These are phyloP conservation scores for Microcaecilia unicolor DNA, from an alignment of 2,797 vertebrate species.

Conservation along the genomic window DNA sequence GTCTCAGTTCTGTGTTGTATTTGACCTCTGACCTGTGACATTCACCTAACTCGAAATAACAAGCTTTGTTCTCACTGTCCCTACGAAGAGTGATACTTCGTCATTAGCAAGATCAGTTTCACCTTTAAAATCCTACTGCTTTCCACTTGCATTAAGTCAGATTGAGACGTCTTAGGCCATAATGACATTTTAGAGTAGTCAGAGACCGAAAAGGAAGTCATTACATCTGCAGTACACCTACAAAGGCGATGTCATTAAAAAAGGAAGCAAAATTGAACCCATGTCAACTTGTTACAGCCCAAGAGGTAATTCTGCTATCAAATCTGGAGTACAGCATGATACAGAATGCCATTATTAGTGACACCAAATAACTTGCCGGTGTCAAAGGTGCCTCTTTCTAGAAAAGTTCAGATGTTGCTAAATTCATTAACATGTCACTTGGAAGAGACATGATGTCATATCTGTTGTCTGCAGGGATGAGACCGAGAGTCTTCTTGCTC, in stretches of 20 bases:
- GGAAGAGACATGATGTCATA: constrained; percentile 72
- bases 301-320: constrained; percentile 74
- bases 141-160: constrained; percentile 53
- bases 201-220: constrained; percentile 55
- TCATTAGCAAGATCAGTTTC: constrained; percentile 60
- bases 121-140: constrained; percentile 52
- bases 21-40: constrained; percentile 53
- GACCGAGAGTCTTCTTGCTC: constrained; percentile 68
- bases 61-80: constrained; percentile 41
- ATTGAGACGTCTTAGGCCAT: constrained; percentile 56
- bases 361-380: constrained; percentile 65
- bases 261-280: constrained; percentile 80
- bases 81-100: constrained; percentile 49
- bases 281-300: constrained; percentile 82
- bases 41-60: constrained; percentile 54
- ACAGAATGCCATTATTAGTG: constrained; percentile 81
- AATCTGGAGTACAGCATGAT: constrained; percentile 61
- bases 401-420: constrained; percentile 91
- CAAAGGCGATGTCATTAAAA: constrained; percentile 75
- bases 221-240: constrained; percentile 70
- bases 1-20: constrained; percentile 33
- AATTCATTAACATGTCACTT: constrained; percentile 90
- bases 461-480: constrained; percentile 73
- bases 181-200: constrained; percentile 58
- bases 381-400: constrained; percentile 71